A percentile compares a stretch with the other conserved stretches of the same genome.
phyloP scores from a whole-genome alignment of 2,888 invertebrate genomes.

The Drosophila differens region DNA sequence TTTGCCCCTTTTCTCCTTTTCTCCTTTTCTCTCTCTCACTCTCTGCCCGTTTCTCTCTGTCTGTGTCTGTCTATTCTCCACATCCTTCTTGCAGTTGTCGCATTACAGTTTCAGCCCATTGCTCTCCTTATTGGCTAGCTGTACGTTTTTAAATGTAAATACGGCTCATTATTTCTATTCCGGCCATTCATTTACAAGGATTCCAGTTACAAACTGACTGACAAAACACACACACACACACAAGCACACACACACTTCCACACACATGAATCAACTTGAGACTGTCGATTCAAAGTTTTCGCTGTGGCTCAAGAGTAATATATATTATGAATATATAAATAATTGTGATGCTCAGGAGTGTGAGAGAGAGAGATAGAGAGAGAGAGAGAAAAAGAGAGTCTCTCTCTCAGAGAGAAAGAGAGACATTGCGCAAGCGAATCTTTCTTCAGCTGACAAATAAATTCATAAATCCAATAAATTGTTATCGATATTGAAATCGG shows the following conservation, averaged over 20 bases:
- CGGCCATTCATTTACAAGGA: slow-evolving; percentile 69
- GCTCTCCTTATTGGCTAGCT: slow-evolving; percentile 27
- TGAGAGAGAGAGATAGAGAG: too few species aligned
- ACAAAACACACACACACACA: neutral
- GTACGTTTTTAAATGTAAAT: slow-evolving; percentile 76
- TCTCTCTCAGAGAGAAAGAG: neutral
- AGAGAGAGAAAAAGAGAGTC: neutral
- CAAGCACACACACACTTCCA: neutral
- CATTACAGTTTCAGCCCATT: slow-evolving; percentile 33
- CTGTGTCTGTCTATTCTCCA: neutral
- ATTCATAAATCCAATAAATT: neutral
- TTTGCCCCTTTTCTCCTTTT: neutral
- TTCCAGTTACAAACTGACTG: slow-evolving; percentile 34
- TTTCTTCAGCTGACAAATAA: neutral
- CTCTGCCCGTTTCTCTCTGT: neutral
- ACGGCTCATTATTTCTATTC: slow-evolving; percentile 76
- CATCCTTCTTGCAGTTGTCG: slow-evolving; percentile 15
- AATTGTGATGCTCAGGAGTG: neutral
- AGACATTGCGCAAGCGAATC: neutral
- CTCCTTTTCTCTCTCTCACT: neutral
- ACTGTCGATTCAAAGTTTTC: neutral
- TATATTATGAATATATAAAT: neutral
- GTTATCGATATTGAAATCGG: neutral
- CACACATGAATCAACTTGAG: slow-evolving; percentile 3
- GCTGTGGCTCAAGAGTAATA: neutral